Evolutionary conservation across 2,888 invertebrate species (phyloP).

Genomic region (Drosophila basisetae): DNA sequence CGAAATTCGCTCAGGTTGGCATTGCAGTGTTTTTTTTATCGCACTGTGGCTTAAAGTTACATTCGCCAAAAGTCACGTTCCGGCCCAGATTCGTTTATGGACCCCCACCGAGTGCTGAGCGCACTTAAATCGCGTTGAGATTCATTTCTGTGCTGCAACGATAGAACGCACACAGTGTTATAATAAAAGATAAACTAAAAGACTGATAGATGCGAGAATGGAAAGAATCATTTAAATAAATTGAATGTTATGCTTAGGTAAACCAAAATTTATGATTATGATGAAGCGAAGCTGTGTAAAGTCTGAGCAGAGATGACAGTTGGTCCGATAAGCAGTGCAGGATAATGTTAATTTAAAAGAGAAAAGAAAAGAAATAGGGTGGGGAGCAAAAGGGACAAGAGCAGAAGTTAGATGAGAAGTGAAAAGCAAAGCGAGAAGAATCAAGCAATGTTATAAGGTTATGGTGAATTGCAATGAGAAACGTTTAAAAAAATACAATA

Average conservation of each 20-base stretch:
- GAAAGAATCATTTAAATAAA: conserved; percentile 50
- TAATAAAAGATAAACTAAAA: conserved; percentile 9
- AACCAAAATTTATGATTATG: conserved; percentile 30
- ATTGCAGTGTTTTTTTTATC: conserved; percentile 66
- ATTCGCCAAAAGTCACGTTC: conserved; percentile 72
- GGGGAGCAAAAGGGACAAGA: neutral
- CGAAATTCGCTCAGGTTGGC: conserved; percentile 68
- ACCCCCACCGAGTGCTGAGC: conserved; percentile 35
- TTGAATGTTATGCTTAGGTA: conserved; percentile 35
- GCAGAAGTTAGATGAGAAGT: neutral
- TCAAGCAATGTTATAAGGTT: neutral
- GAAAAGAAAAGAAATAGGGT: neutral
- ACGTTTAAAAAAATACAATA: too few relatives aligned
- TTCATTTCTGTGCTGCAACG: conserved; percentile 51
- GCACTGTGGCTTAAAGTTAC: conserved; percentile 65
- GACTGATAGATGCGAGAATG: conserved; percentile 6
- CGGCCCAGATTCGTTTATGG: conserved; percentile 62
- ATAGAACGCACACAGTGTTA: conserved; percentile 9
- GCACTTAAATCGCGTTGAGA: conserved; percentile 57
- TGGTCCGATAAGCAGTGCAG: neutral
- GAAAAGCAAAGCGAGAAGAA: neutral
- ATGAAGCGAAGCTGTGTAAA: neutral
- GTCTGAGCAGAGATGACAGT: neutral
- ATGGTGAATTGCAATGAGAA: conserved; percentile 2
- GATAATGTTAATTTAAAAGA: neutral